Base-by-base conservation (phyloP, 2,888 invertebrate species). In the Cyaniris semiargus region DNA sequence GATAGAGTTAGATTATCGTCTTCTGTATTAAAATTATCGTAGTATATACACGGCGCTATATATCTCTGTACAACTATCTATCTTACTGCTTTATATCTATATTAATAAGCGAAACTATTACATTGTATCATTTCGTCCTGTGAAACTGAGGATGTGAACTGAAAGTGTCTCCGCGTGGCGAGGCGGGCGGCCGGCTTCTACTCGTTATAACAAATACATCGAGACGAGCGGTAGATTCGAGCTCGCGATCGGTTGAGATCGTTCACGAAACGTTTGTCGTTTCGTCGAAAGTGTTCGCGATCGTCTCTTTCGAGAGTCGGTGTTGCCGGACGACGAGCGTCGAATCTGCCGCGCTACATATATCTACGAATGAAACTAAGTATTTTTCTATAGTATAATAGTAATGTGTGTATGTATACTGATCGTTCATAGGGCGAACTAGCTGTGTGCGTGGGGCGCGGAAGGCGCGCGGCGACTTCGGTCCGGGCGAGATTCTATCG, bases 401-500 rank as follows among this genome's bases (percentile, higher is more conserved):
- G 90, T 92, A 89, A 90, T 90, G 89, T 88, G 87, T 91, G 89
- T 91, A 92, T 92, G 90, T 90, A 90, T 90, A 90, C 85, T 90
- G 90, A 84, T 86, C 82, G 90, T 91, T 90, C 88, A 86, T 87
- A 87, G 81, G 85, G 86, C 87, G 90, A 91, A 90, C 90, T 82
- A 80, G 80, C 80, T 88, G 86, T 86, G 88, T 82, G 86, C 85
- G 90, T 87, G 87, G 81, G 83, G 84, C 87, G 92, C 90, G 88
- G 88, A 88, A 87, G 88, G 87, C 86, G 83, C 86, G 88, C 87
- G 87, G 87, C 86, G 86, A 84, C 89, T 95, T 95, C 95, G 95
- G 95, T 95, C 95, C 95, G 96, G 96, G 92, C 94, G 92, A 95
- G 95, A 96, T 96, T 94, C 97, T 97, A 97, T 97, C 96, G 96